Evolutionary conservation across 2,113 vertebrate genomes (phyloP).

Genomic region (Aphelocoma coerulescens): DNA sequence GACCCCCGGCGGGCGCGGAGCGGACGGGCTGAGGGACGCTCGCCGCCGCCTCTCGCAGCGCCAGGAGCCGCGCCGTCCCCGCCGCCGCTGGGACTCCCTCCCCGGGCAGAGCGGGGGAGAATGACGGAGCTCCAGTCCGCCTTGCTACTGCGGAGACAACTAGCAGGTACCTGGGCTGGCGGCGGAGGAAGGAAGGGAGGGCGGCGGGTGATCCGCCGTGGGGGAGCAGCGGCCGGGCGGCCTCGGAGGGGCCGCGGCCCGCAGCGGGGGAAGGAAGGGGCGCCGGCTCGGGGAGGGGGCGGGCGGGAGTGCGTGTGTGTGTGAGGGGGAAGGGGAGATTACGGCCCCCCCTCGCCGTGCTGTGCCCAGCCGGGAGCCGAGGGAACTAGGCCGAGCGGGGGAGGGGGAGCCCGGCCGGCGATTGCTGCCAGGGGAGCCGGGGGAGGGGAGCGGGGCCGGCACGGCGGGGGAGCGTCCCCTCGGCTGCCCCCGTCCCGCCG

Average conservation of each 20-base stretch:
- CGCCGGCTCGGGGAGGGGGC: not conserved
- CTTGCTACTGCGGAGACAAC: slow-evolving; percentile 94
- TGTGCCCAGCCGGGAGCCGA: not conserved
- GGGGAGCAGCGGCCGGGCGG: not conserved
- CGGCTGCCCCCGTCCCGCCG: not conserved
- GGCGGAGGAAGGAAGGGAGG: not conserved
- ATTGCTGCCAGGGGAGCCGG: not conserved
- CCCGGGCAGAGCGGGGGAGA: slow-evolving; percentile 53
- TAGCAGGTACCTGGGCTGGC: slow-evolving; percentile 84
- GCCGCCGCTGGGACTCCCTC: slow-evolving; percentile 33
- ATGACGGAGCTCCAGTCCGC: slow-evolving; percentile 97
- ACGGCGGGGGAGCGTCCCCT: not conserved
- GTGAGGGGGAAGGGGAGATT: not conserved
- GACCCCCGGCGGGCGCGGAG: slow-evolving; percentile 18
- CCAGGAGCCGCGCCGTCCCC: slow-evolving; percentile 45
- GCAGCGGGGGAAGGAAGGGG: not conserved
- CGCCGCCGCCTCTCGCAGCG: slow-evolving; percentile 26
- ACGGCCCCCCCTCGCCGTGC: not conserved
- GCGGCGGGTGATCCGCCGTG: not conserved
- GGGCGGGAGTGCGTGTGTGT: not conserved
- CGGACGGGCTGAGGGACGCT: not conserved
- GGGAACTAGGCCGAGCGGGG: slow-evolving; percentile 11
- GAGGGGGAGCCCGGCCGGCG: not conserved
- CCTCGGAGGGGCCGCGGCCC: not conserved
- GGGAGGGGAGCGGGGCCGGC: not conserved